Conservation (phyloP, 2,888 invertebrate genomes). For the Phlogophora meticulosa region DNA sequence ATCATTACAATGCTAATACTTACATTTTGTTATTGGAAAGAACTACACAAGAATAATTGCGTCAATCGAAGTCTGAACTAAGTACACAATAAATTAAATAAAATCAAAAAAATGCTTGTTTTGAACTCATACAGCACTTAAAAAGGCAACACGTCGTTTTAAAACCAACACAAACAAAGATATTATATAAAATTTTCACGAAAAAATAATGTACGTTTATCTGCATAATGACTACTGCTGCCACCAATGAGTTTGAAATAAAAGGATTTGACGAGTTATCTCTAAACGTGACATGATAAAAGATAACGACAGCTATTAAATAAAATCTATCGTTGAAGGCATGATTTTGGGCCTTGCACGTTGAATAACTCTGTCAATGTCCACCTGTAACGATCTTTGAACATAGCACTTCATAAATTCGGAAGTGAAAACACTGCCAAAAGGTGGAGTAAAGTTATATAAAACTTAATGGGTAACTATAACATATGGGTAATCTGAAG, state of each 20-base stretch:
- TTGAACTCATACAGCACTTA: background rate
- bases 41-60: background rate
- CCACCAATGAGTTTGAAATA: conserved; percentile 16
- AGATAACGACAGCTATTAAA: conserved; percentile 14
- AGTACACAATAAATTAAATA: background rate
- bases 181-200: background rate
- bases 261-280: conserved; percentile 29
- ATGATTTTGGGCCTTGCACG: background rate
- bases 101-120: too few relatives aligned
- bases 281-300: background rate
- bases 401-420: background rate
- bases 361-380: background rate
- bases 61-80: background rate
- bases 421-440: too few relatives aligned
- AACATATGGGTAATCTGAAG: too few relatives aligned
- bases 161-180: conserved; percentile 1
- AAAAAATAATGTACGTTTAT: conserved; percentile 1
- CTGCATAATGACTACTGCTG: background rate
- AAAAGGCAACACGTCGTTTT: too few relatives aligned
- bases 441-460: too few relatives aligned
- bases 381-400: background rate
- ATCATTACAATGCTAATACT: conserved; percentile 7
- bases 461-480: too few relatives aligned
- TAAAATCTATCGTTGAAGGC: background rate
- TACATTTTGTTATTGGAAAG: background rate